These are phyloP conservation scores for Arrhopalites spinosus DNA, from an alignment of 2,888 invertebrate genomes.

Conservation along the genomic window DNA sequence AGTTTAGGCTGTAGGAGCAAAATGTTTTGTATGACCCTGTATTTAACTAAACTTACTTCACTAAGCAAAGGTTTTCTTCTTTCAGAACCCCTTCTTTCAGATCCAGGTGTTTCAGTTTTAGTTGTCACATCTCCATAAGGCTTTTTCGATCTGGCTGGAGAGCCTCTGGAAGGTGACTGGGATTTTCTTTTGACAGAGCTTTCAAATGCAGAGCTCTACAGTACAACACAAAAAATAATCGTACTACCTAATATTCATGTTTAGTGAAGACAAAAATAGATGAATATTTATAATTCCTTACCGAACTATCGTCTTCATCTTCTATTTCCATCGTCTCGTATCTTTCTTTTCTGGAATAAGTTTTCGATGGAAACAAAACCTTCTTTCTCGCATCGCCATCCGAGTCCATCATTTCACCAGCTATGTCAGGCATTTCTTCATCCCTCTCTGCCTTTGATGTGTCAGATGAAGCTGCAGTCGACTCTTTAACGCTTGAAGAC, in stretches of 20 bases:
- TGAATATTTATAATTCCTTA: not conserved
- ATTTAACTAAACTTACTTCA: slow-evolving; percentile 28
- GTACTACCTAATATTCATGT: not conserved
- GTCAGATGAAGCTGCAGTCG: not conserved
- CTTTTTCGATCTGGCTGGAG: slow-evolving; percentile 10
- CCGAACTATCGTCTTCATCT: slow-evolving; percentile 25
- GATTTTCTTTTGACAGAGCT: slow-evolving; percentile 6
- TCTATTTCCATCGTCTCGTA: slow-evolving; percentile 4
- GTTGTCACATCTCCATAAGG: not conserved
- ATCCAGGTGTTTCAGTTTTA: not conserved
- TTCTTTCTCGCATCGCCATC: slow-evolving; percentile 23
- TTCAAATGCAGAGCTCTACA: slow-evolving; percentile 15
- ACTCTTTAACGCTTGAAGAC: not conserved
- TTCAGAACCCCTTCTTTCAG: slow-evolving; percentile 22
- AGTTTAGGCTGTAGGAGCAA: too few species aligned
- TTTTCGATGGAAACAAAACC: slow-evolving; percentile 24
- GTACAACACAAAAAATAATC: not conserved
- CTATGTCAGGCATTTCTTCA: slow-evolving; percentile 5
- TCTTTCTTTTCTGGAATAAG: slow-evolving; percentile 28
- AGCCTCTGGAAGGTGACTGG: slow-evolving; percentile 6
- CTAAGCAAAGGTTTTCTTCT: slow-evolving; percentile 14
- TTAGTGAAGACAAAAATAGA: not conserved
- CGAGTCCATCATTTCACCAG: not conserved
- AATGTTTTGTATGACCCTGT: not conserved
- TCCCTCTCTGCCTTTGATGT: not conserved